Evolutionary conservation across 2,888 invertebrate species (phyloP).

Genomic region (Xanthorhoe designata): DNA sequence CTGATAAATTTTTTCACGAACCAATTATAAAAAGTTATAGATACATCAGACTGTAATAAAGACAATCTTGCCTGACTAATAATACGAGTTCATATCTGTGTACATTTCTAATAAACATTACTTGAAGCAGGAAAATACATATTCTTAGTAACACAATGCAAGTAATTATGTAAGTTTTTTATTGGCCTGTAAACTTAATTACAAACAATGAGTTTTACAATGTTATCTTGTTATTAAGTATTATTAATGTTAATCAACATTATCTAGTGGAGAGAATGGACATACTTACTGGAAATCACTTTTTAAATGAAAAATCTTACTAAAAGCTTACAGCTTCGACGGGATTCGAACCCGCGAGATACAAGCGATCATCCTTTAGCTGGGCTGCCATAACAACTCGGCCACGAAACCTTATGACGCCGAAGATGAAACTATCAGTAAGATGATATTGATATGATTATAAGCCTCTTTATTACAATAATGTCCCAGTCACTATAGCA

Average conservation of each 20-base stretch:
- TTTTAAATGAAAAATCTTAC: too few species aligned
- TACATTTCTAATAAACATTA: neutral
- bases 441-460: neutral
- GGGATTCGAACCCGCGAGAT: too few species aligned
- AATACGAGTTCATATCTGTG: neutral
- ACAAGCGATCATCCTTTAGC: too few species aligned
- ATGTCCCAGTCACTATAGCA: neutral
- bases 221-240: conserved; percentile 6
- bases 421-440: too few species aligned
- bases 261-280: neutral
- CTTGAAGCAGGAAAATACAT: conserved; percentile 15
- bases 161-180: conserved; percentile 23
- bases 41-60: neutral
- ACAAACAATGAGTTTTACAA: conserved; percentile 20
- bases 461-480: too few species aligned
- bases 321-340: too few species aligned
- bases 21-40: too few species aligned
- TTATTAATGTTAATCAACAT: neutral
- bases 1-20: too few species aligned
- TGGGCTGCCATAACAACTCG: too few species aligned
- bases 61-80: neutral
- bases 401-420: too few species aligned
- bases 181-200: conserved; percentile 24
- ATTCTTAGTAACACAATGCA: conserved; percentile 25
- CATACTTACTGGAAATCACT: too few species aligned